Base-by-base conservation (phyloP, 2,113 vertebrate genomes). In the Mugil cephalus region DNA sequence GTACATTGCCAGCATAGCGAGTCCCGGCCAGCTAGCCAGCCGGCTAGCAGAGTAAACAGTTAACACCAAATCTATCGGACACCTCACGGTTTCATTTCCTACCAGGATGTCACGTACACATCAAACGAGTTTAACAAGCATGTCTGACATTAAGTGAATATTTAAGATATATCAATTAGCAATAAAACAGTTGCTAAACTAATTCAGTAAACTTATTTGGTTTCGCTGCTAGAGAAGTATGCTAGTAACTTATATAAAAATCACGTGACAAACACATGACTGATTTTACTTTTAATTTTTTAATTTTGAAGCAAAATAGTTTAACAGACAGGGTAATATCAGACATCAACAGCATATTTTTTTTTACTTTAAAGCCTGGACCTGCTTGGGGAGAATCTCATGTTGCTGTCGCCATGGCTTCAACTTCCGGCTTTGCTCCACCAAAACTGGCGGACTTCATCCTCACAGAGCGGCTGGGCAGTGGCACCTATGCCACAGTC, bases 401-500 rank as follows among this genome's bases (percentile, higher is more conserved):
- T 83, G 77, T 34, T 73, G 69, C 62, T 60, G 72, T 42, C 13
- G 40, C 47, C 68, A 91, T 90, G 91, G 88, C 91, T 30, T 87
- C 89, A 65, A 84, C 79, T 0, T 82, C 94, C 3, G 86, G 88
- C 55, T 97, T 96, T 90, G 95, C 94, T 0, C 97, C 96, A 2
- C 97, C 98, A 73, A 96, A 95, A 73, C 87, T 98, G 74, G 89
- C 94, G 1, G 95, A 94, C 51, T 99, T 96, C 82, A 94, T 99
- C 64, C 95, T 99, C 39, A 98, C 98, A 18, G 97, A 99, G 87
- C 93, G 94, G 15, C 94, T 99, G 64, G 98, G 97, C 62, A 95
- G 96, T 35, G 98, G 97, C 10, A 97, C 94, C 17, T 98, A 99
- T 59, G 97, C 97, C 45, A 97, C 96, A 0, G 98, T 99, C 34